A percentile compares a stretch with the other conserved stretches of the same genome.
These are phyloP conservation scores for Gryllus longicercus DNA, from an alignment of 2,888 invertebrate genomes.

Conservation along the genomic window DNA sequence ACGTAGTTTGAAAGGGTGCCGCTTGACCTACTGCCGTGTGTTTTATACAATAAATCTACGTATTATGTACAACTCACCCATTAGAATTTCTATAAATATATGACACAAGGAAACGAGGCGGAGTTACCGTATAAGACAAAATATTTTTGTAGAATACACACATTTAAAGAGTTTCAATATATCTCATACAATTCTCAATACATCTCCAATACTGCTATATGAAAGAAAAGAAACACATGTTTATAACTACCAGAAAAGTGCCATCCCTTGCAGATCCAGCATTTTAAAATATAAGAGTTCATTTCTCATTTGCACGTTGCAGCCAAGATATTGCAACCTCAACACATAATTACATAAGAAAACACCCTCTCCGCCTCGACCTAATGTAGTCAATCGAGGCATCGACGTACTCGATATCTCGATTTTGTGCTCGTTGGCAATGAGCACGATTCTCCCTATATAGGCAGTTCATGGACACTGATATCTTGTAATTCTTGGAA, in stretches of 20 bases:
- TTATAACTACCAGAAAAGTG: neutral
- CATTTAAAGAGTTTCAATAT: too few relatives aligned
- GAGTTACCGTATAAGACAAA: neutral
- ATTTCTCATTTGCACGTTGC: too few relatives aligned
- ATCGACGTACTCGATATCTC: neutral
- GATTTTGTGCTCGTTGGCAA: neutral
- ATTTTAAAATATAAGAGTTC: too few relatives aligned
- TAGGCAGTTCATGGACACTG: neutral
- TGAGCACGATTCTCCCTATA: neutral
- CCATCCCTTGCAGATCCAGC: too few relatives aligned
- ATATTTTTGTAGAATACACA: neutral
- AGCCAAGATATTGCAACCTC: neutral
- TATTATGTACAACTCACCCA: neutral
- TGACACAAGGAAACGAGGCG: neutral
- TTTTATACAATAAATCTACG: neutral
- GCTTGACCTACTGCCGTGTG: neutral
- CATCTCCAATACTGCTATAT: neutral
- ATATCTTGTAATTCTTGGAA: slow-evolving; percentile 11
- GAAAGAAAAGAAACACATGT: neutral
- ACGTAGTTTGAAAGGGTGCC: neutral
- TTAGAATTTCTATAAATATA: neutral
- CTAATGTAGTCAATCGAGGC: neutral
- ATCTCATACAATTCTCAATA: neutral
- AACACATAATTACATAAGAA: neutral
- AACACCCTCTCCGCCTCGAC: neutral